Evolutionary conservation across 2,888 invertebrate species (phyloP), one percentile per base, ranked within the genome.

Genomic region (Callimorpha dominula): DNA sequence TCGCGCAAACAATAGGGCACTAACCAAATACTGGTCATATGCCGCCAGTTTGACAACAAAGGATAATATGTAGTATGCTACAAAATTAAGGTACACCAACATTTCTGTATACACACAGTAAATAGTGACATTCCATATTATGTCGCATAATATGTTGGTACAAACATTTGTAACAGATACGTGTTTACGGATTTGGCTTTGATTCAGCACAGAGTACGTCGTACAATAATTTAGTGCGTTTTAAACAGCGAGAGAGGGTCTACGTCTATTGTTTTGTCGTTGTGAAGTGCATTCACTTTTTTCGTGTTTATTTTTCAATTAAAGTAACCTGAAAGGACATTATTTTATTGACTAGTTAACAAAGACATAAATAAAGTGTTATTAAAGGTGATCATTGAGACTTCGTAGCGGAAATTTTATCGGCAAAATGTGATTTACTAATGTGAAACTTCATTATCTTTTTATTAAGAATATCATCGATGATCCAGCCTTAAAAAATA

Each of bases 191-290:
- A 80, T 80, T 72, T 75, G 78, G 76, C 71, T 81, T 76, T 79
- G 81, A 75, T 71, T 74, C 74, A 73, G 70, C 79, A 69, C 67
- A 79, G 31, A 31, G 68, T 75, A 77, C 43, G 65, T 71, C 77
- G 49, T 20, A 20, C 63, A 77, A 75, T 72, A 71, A 76, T 81
- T 86, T 81, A 89, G 89, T 90, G 75, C 81, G 84, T 78, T 84
- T 75, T 77, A 83, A 78, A 78, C 78, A 75, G 83, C 78, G 79
- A 73, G 74, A 68, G 78, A 68, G 77, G 76, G 63, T 68, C 75
- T 81, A 87, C 89, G 90, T 86, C 71, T 67, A 31, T 70, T 40
- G 31, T 54, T 69, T 79, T 67, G 76, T 81, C 76, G 78, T 80
- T 83, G 77, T 77, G 52, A 66, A 40, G 73, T 74, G 76, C 71